A percentile compares a stretch with the other conserved stretches of the same genome.
phyloP scores from a whole-genome alignment of 2,797 vertebrate species.

The Halcyon smyrnensis region DNA sequence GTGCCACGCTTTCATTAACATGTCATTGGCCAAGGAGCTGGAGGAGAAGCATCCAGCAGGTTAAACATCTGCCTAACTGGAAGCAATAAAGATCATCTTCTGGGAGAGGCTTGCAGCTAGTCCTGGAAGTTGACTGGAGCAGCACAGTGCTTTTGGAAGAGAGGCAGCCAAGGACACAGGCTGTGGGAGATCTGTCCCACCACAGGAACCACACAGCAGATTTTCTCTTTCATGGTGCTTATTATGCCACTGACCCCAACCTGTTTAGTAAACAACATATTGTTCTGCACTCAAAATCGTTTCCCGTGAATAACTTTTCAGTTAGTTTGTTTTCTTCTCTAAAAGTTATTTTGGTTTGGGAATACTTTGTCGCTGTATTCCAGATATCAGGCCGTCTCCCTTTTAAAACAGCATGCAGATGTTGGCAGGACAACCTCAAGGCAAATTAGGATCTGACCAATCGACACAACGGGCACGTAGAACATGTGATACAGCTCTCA shows the following conservation, averaged over 20 bases:
- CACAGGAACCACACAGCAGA: constrained; percentile 11
- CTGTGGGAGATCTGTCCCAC: neutral
- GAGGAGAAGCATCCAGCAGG: neutral
- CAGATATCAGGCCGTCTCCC: neutral
- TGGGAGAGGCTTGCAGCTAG: neutral
- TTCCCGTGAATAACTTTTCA: neutral
- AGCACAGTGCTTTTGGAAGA: neutral
- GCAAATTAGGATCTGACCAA: neutral
- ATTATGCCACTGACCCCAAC: neutral
- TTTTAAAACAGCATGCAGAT: neutral
- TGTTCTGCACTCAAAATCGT: neutral
- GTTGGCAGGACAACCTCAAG: neutral
- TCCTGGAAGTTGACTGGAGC: neutral
- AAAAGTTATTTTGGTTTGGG: neutral
- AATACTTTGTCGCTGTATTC: neutral
- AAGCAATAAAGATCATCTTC: neutral
- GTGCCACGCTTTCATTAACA: neutral
- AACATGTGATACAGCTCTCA: neutral
- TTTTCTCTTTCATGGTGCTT: neutral
- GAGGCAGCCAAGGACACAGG: neutral
- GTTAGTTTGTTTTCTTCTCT: neutral
- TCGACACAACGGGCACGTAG: rapidly evolving
- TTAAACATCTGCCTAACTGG: neutral
- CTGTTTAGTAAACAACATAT: neutral
- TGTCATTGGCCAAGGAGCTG: neutral